phyloP scores from a whole-genome alignment of 2,113 vertebrate genomes.

The Ibidorhyncha struthersii region DNA sequence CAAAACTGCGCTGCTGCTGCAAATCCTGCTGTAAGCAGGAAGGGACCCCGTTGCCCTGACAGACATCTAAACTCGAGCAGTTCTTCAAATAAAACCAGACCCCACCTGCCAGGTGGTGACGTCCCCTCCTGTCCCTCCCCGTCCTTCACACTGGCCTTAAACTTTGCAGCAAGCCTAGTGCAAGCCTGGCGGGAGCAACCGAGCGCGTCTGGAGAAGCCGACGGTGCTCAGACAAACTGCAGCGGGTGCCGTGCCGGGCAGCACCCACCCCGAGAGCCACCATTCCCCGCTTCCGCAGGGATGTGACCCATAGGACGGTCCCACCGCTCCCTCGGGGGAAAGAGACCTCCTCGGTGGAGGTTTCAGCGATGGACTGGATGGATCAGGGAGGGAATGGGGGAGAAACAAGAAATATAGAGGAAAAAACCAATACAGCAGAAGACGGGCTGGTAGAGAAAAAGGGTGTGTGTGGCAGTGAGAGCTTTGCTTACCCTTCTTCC shows the following conservation, averaged over 20 bases:
- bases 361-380: neutral
- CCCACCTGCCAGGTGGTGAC: neutral
- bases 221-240: neutral
- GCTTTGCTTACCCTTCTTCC: neutral
- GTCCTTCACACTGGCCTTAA: neutral
- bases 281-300: neutral
- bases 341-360: neutral
- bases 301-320: neutral
- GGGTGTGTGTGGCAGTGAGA: too few relatives aligned
- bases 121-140: neutral
- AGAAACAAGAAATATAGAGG: neutral
- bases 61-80: neutral
- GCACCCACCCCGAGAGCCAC: neutral
- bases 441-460: neutral
- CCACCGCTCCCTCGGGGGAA: rapidly evolving
- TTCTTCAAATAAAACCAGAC: neutral
- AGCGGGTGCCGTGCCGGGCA: neutral
- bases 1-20: neutral
- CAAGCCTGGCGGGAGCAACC: neutral
- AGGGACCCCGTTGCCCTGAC: neutral
- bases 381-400: neutral
- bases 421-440: neutral
- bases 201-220: neutral
- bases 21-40: neutral
- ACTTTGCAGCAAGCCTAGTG: neutral